Evolutionary conservation across 2,113 vertebrate species (phyloP), one percentile per base, ranked within the genome.

Genomic region (Tinamus guttatus): DNA sequence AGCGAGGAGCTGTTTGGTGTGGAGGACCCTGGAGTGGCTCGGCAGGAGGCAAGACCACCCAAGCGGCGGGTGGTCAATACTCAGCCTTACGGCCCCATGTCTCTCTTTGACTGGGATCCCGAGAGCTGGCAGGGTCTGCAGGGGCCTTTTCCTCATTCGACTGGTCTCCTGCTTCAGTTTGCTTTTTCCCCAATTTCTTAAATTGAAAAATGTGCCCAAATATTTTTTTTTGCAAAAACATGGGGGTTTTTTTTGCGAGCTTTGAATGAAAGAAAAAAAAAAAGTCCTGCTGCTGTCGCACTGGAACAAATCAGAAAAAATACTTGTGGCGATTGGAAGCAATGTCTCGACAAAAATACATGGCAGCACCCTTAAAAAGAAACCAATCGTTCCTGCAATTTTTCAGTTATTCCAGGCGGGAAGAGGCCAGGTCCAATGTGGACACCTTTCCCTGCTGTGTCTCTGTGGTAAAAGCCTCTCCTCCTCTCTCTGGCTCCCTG

Each of bases 401-500:
- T 49, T 24, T 52, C 7, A 77, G 63, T 13, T 58, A 6, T 7
- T 27, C 62, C 24, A 54, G n/a, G 17, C 5, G 75, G 32, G 43
- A 36, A 7, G 56, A 38, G 1, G 9, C 13, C 56, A 78, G 28
- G 41, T 73, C 24, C 63, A 40, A 86, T 0, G 25, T 78, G 16
- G 21, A 81, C 76, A 43, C 11, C 60, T 79, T 85, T 78, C 2
- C 16, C 24, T 8, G 38, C 13, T 2, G 3, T 13, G 81, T 45
- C 58, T 85, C 52, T 45, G 56, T 11, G 54, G 59, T 5, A 49
- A 54, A 69, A 80, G 36, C 36, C 38, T 34, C 15, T 81, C 51
- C 68, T 1, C 0, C 0, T 28, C 38, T 28, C 27, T 0, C 51
- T 0, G 0, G 32, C 62, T 38, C 84, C 77, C 80, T 54, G 69